phyloP scores from a whole-genome alignment of 2,113 vertebrate species.

The Malurus elegans region DNA sequence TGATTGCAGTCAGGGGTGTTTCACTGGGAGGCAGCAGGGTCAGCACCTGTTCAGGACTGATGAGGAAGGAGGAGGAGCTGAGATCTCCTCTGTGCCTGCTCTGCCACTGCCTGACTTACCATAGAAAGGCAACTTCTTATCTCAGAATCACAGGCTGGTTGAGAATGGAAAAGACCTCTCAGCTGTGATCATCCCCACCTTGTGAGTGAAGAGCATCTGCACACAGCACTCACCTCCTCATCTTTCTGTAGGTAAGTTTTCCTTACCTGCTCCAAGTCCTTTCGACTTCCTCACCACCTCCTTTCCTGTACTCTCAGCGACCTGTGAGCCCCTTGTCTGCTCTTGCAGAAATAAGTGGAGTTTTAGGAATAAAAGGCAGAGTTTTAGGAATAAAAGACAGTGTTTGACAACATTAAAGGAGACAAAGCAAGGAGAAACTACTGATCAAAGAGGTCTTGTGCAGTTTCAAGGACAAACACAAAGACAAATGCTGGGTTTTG shows the following conservation, averaged over 20 bases:
- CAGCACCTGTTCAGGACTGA: background rate
- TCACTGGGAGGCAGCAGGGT: background rate
- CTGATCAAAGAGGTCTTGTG: background rate
- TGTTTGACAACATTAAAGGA: background rate
- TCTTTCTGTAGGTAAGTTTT: background rate
- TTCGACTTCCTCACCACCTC: background rate
- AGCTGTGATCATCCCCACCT: rapidly evolving
- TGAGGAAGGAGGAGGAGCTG: background rate
- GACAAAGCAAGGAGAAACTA: background rate
- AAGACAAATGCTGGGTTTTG: background rate
- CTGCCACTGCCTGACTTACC: background rate
- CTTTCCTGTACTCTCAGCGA: background rate
- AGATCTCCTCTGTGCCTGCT: background rate
- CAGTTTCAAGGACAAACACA: background rate
- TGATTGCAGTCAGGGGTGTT: background rate
- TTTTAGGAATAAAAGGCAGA: background rate
- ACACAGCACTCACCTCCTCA: background rate
- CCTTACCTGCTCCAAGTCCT: background rate
- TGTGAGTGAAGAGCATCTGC: background rate
- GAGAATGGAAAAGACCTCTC: background rate
- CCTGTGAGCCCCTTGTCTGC: background rate
- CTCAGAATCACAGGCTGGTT: background rate
- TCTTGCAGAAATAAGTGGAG: background rate
- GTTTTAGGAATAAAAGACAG: background rate
- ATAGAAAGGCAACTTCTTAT: background rate